Conservation (phyloP, 2,113 vertebrate species). For the Bufo gargarizans region DNA sequence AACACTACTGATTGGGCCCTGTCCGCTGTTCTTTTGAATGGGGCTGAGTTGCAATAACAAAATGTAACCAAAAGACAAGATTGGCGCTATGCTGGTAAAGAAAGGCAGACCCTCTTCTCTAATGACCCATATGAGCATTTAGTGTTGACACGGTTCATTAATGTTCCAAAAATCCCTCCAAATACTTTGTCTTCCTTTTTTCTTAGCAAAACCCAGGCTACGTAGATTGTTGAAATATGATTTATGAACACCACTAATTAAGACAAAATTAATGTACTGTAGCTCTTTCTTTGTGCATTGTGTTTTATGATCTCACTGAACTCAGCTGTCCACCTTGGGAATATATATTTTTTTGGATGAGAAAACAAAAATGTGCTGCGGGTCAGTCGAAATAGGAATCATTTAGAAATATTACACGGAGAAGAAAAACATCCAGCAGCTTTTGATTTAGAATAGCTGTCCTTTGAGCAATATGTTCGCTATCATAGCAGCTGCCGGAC, state of each 20-base stretch:
- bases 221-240: constrained; percentile 9
- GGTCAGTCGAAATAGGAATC: constrained; percentile 11
- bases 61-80: not conserved
- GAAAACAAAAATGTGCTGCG: not conserved
- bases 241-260: constrained; percentile 35
- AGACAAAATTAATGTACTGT: constrained; percentile 30
- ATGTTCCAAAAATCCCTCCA: not conserved
- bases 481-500: constrained; percentile 41
- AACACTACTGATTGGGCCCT: too few relatives aligned
- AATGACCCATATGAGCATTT: not conserved
- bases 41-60: not conserved
- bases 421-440: constrained; percentile 26
- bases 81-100: not conserved
- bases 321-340: constrained; percentile 11
- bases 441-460: constrained; percentile 49
- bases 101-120: not conserved
- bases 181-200: not conserved
- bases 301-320: constrained; percentile 8
- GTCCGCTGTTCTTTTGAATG: not conserved
- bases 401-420: constrained; percentile 6
- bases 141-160: not conserved
- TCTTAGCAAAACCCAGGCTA: not conserved
- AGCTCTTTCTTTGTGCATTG: not conserved
- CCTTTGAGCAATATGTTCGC: constrained; percentile 44
- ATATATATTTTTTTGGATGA: constrained; percentile 29